Conservation (phyloP, 64 coral and sea anemone species). For the Pachyseris speciosa region DNA sequence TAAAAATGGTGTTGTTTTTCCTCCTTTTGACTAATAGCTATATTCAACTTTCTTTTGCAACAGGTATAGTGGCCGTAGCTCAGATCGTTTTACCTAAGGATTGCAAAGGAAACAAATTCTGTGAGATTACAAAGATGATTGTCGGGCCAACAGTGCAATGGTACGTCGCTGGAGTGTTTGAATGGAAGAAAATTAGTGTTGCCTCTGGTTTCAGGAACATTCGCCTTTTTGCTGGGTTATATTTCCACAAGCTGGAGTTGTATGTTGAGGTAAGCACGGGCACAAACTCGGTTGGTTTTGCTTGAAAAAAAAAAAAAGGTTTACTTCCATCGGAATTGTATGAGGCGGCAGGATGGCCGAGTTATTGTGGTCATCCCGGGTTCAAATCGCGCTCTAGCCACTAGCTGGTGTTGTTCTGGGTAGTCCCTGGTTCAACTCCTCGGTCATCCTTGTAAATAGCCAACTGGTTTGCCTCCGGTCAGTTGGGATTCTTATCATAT, state of each 20-base stretch:
- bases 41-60: neutral
- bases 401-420: too few relatives aligned
- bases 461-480: too few relatives aligned
- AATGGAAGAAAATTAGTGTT: constrained; percentile 82
- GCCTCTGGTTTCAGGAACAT: constrained; percentile 69
- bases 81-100: constrained; percentile 93
- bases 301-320: too few relatives aligned
- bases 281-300: too few relatives aligned
- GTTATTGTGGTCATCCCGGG: too few relatives aligned
- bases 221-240: constrained; percentile 80
- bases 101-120: constrained; percentile 89
- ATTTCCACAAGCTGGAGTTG: constrained; percentile 82
- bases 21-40: neutral
- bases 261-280: constrained; percentile 75
- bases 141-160: constrained; percentile 75
- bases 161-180: constrained; percentile 78
- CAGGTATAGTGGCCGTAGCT: constrained; percentile 80
- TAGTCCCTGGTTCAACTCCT: too few relatives aligned
- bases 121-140: constrained; percentile 85
- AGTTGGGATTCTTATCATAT: too few relatives aligned
- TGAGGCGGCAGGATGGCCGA: too few relatives aligned
- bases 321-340: too few relatives aligned
- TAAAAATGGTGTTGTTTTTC: too few relatives aligned
- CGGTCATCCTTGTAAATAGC: too few relatives aligned
- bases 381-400: too few relatives aligned